Evolutionary conservation across 2,797 vertebrate species (phyloP).

Genomic region (Chelmon rostratus): DNA sequence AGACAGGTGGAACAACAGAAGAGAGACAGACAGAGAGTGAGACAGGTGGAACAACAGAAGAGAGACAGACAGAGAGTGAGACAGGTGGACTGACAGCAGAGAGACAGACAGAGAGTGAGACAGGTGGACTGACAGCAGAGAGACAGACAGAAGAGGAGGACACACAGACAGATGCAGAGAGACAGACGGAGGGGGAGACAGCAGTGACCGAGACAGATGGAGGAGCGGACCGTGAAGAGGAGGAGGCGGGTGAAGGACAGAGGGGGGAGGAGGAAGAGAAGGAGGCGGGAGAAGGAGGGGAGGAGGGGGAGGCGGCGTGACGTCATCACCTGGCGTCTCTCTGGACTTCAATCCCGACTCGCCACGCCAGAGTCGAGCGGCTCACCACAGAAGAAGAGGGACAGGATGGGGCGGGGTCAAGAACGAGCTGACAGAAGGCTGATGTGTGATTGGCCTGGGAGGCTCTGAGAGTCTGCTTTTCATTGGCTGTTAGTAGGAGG

Average conservation of each 20-base stretch:
- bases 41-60: not conserved
- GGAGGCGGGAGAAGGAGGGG: not conserved
- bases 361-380: rapidly evolving
- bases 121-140: not conserved
- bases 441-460: conserved; percentile 20
- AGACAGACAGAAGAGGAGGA: not conserved
- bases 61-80: not conserved
- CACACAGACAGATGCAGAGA: not conserved
- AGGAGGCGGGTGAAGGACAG: not conserved
- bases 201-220: not conserved
- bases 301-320: conserved; percentile 14
- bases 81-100: not conserved
- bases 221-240: not conserved
- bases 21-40: not conserved
- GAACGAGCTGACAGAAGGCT: not conserved
- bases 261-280: not conserved
- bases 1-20: not conserved
- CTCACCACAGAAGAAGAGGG: conserved; percentile 15
- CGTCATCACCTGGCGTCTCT: not conserved
- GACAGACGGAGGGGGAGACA: too few relatives aligned
- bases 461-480: not conserved
- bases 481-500: not conserved
- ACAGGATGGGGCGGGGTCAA: not conserved
- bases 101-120: not conserved
- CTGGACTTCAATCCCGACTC: not conserved